Evolutionary conservation across 2,797 vertebrate species (phyloP), one percentile per base, ranked within the genome.

Genomic region (Cyprinella venusta): DNA sequence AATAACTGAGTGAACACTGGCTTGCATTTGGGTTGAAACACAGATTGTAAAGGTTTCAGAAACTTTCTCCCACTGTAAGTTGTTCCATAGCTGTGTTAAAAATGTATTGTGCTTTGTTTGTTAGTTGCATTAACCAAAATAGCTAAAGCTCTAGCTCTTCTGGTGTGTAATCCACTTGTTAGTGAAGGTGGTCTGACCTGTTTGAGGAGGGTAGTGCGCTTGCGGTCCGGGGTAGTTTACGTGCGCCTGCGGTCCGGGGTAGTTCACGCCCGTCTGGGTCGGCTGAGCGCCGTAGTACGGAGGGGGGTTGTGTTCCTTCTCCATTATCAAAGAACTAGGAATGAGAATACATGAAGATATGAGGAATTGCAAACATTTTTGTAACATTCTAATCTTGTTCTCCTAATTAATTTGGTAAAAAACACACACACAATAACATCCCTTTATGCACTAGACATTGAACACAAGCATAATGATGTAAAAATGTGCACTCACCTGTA

Each of bases 301-400:
- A 48, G 81, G 74, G 0, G 81, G 52, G n/a, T 1, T 77, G 50
- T 54, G 4, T 8, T 77, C 50, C 45, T 83, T 83, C 26, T 83
- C 74, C 81, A 83, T 83, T 26, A 36, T 77, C 2, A 69, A 59
- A 26, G 38, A 52, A 26, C 70, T 72, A 42, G 50, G 3, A 64
- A 50, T 38, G 30, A 18, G 5, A 65, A 75, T 8, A 78, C 26
- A 77, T 19, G 16, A 81, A 64, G 16, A 36, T 36, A 36, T 0
- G 24, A 50, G 26, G 21, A 74, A 7, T 2, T 26, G 8, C 2
- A 56, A 59, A 61, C 13, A 6, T 16, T 15, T 48, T 48, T 48
- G 1, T 48, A 6, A 48, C 45, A 48, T 48, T 45, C 13, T 40
- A n/a, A 13, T 70, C 16, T 24, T n/a, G 15, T 40, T 40, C 74